Conservation (phyloP, 2,797 vertebrate species). For the Potorous gilbertii region DNA sequence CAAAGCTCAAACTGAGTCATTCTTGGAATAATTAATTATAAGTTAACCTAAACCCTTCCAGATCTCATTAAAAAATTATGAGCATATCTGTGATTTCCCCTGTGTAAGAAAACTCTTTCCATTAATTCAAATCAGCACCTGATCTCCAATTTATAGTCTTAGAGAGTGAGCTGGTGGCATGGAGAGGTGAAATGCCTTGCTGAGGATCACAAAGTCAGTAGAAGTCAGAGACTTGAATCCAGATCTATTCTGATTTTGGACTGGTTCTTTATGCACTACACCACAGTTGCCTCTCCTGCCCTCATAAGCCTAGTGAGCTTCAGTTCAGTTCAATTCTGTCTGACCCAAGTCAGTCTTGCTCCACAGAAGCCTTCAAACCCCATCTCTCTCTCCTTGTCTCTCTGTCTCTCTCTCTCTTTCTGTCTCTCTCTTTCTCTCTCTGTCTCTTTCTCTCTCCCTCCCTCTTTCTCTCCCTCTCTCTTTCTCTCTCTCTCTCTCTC, state of each 20-base stretch:
- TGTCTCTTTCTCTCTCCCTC: too few species aligned
- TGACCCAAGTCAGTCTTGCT: neutral
- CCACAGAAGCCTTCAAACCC: neutral
- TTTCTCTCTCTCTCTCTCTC: too few species aligned
- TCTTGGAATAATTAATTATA: neutral
- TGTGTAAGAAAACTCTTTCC: neutral
- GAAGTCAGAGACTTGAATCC: neutral
- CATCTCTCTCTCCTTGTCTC: too few species aligned
- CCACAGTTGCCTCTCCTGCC: neutral
- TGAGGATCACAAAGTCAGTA: neutral
- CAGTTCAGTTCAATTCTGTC: neutral
- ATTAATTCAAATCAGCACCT: neutral
- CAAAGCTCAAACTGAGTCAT: neutral
- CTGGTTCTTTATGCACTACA: neutral
- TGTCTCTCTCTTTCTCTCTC: too few species aligned
- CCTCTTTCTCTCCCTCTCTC: too few species aligned
- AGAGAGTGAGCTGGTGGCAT: neutral
- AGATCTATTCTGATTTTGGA: neutral
- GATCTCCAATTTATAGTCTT: neutral
- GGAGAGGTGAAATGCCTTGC: neutral
- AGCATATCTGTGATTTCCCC: neutral
- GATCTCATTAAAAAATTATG: neutral
- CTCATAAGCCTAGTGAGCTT: neutral
- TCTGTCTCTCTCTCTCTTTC: too few species aligned
- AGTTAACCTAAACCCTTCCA: slow-evolving; percentile 1